Percentiles rank a stretch among this genome's conserved stretches.
Evolutionary conservation across 2,113 vertebrate genomes (phyloP).

Genomic region (Mobula birostris): DNA sequence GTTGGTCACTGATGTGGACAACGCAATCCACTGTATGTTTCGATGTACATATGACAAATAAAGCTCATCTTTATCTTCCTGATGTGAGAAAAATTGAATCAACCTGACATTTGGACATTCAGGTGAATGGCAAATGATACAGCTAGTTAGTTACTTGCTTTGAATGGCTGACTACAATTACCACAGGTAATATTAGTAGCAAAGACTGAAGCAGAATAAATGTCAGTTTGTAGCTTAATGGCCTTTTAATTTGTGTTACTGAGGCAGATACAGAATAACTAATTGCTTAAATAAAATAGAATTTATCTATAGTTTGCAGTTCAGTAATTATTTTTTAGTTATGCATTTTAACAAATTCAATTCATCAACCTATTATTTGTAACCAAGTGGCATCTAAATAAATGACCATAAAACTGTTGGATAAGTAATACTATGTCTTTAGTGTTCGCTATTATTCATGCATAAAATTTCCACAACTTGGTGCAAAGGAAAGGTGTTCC

Average conservation of each 20-base stretch:
- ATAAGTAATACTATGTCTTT: no score
- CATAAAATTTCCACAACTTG: no score
- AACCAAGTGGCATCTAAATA: neutral
- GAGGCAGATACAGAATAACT: neutral
- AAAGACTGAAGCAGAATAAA: neutral
- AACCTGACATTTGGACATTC: no score
- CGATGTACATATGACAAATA: no score
- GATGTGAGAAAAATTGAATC: no score
- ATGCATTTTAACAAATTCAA: no score
- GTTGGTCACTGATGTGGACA: no score
- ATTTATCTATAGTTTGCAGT: neutral
- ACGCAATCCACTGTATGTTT: no score
- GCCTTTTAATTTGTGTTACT: neutral
- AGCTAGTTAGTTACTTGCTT: neutral
- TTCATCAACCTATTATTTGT: no score
- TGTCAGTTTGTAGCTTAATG: neutral
- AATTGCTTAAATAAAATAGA: neutral
- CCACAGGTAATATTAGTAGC: neutral
- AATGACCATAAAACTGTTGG: neutral
- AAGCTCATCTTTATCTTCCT: no score
- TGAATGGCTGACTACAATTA: neutral
- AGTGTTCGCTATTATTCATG: no score
- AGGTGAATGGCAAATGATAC: neutral
- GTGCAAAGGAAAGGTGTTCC: no score
- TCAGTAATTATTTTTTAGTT: neutral